A percentile compares a stretch with the other conserved stretches of the same genome.
phyloP scores from a whole-genome alignment of 2,113 vertebrate genomes.

The Hippocampus mohnikei region DNA sequence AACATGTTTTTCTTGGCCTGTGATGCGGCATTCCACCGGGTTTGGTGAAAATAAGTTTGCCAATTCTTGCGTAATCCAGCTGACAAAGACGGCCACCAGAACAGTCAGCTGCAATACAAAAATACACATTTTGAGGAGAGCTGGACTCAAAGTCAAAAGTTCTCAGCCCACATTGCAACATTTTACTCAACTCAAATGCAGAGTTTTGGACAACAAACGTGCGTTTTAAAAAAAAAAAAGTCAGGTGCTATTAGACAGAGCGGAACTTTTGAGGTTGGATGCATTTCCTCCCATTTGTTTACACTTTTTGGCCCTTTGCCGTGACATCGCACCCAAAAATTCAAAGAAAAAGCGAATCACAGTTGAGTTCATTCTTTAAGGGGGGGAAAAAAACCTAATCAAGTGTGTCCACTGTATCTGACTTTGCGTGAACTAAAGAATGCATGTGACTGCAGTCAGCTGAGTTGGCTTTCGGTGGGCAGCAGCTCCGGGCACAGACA shows the following conservation, averaged over 20 bases:
- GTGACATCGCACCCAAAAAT: background rate
- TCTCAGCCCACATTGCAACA: background rate
- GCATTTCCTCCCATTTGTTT: background rate
- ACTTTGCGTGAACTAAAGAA: slow-evolving; percentile 14
- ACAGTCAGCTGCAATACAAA: background rate
- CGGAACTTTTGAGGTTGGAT: background rate
- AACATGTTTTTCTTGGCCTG: background rate
- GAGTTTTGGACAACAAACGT: background rate
- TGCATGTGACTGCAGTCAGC: slow-evolving; percentile 47
- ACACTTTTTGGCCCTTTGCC: background rate
- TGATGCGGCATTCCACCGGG: background rate
- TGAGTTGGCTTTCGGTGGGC: slow-evolving; percentile 46
- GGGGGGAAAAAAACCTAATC: background rate
- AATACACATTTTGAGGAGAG: background rate
- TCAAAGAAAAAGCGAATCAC: background rate
- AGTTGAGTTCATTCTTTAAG: background rate
- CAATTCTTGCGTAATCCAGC: slow-evolving; percentile 2
- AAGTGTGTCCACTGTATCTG: background rate
- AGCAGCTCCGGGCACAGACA: slow-evolving; percentile 34
- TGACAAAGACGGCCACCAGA: background rate
- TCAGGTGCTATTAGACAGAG: background rate
- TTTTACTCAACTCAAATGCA: background rate
- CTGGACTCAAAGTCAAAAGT: background rate
- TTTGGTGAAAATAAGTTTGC: background rate
- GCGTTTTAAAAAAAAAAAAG: background rate